phyloP scores from a whole-genome alignment of 2,113 vertebrate genomes.

The sheep (Ovis aries) region ARS-UI_Ramb_v3.0 NC_056071.1:10502501-10503000 shows the following conservation, averaged over 20 bases:
- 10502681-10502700: constrained; percentile 77
- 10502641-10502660: constrained; percentile 85
- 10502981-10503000: constrained; percentile 75
- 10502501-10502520: constrained; percentile 70
- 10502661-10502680: constrained; percentile 75
- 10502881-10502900: constrained; percentile 80
- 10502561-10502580: constrained; percentile 82
- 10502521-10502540: constrained; percentile 79
- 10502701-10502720: constrained; percentile 81
- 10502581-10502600: constrained; percentile 76
- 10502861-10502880: constrained; percentile 75
- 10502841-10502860: constrained; percentile 72
- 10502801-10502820: constrained; percentile 78
- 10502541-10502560: constrained; percentile 77
- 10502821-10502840: constrained; percentile 72
- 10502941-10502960: constrained; percentile 60
- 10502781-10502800: constrained; percentile 77
- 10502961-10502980: constrained; percentile 74
- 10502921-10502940: constrained; percentile 75
- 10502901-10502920: constrained; percentile 80
- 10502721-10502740: constrained; percentile 86
- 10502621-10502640: constrained; percentile 81
- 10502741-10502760: constrained; percentile 86
- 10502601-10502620: constrained; percentile 85
- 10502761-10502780: constrained; percentile 72